Evolutionary conservation across 2,797 vertebrate species (phyloP).

Genomic region (Lepilemur septentrionalis): DNA sequence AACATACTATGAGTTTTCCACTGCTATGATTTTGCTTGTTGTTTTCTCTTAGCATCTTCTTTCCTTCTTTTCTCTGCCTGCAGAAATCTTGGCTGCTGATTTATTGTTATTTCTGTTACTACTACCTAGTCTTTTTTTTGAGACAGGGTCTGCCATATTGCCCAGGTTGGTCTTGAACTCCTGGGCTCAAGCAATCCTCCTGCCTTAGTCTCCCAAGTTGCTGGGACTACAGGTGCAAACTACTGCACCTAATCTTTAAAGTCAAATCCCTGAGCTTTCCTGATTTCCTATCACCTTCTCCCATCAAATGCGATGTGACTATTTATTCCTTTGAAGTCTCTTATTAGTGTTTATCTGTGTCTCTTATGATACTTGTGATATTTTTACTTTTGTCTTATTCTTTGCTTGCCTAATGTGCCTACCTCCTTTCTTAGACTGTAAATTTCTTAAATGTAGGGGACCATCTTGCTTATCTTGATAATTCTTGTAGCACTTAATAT

Average conservation of each 20-base stretch:
- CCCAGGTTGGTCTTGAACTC: no score
- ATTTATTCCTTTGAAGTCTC: background rate
- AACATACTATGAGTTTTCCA: background rate
- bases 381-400: slow-evolving; percentile 12
- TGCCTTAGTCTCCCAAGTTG: no score
- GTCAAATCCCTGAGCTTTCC: background rate
- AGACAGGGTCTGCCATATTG: no score
- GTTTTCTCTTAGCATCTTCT: background rate
- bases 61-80: background rate
- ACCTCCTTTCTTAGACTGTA: background rate
- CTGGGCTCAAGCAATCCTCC: no score
- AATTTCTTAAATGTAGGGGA: slow-evolving; percentile 21
- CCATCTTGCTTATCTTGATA: background rate
- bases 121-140: background rate
- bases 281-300: background rate
- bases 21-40: background rate
- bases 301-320: background rate
- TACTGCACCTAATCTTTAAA: background rate
- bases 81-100: background rate
- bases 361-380: background rate
- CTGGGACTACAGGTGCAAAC: no score
- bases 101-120: background rate
- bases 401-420: slow-evolving; percentile 17
- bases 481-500: background rate
- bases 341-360: background rate